Evolutionary conservation across 2,797 vertebrate species (phyloP).

Genomic region (Neoniphon sammara): DNA sequence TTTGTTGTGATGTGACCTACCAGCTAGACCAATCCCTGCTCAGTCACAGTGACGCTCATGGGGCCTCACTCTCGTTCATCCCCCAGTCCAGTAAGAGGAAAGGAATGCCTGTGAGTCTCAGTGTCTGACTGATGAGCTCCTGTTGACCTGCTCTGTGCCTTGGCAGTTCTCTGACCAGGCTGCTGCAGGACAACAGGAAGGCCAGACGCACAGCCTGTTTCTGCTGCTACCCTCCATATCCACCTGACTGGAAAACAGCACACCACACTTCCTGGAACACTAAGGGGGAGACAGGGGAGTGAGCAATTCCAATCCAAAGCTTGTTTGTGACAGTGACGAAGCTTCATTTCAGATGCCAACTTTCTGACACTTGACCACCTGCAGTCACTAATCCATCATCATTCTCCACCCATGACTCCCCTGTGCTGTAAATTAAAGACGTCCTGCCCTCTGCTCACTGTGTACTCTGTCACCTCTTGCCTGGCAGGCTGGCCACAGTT

Average conservation of each 20-base stretch:
- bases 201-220: constrained; percentile 60
- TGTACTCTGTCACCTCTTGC: constrained; percentile 69
- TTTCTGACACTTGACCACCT: constrained; percentile 64
- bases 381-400: constrained; percentile 62
- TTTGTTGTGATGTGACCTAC: too few relatives aligned
- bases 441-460: constrained; percentile 47
- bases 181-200: constrained; percentile 77
- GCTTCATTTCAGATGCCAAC: constrained; percentile 64
- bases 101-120: constrained; percentile 67
- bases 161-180: constrained; percentile 39
- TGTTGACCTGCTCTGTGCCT: constrained; percentile 67
- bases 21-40: constrained; percentile 25
- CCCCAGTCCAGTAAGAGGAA: constrained; percentile 67
- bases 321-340: constrained; percentile 36
- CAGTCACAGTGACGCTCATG: constrained; percentile 64
- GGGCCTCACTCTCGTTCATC: constrained; percentile 60
- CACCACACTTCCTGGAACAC: constrained; percentile 65
- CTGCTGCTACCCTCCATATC: constrained; percentile 53
- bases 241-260: constrained; percentile 71
- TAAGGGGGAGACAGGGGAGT: constrained; percentile 27
- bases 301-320: constrained; percentile 38
- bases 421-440: constrained; percentile 51
- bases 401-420: constrained; percentile 51
- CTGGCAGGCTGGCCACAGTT: constrained; percentile 54
- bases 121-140: constrained; percentile 61